A percentile compares a stretch with the other conserved stretches of the same genome.
These are phyloP conservation scores for Gila orcuttii DNA, from an alignment of 2,113 vertebrate species.

Conservation along the genomic window DNA sequence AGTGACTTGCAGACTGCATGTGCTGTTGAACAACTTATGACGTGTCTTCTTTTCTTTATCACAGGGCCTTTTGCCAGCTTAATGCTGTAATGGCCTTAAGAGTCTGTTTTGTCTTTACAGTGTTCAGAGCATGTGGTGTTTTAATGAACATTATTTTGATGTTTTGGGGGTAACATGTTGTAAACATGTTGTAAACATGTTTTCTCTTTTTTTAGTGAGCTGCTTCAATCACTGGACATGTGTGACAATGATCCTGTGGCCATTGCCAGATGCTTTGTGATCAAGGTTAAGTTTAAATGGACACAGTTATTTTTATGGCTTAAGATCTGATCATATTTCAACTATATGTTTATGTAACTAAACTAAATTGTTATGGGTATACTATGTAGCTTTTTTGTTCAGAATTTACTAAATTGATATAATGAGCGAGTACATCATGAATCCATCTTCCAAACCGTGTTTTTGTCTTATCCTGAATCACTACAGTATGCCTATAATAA, in stretches of 20 bases:
- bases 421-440: background rate
- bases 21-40: background rate
- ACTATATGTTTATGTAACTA: background rate
- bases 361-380: background rate
- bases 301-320: background rate
- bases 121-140: background rate
- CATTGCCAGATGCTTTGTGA: slow-evolving; percentile 88
- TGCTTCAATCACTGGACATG: slow-evolving; percentile 88
- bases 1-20: slow-evolving; percentile 1
- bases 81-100: background rate
- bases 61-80: background rate
- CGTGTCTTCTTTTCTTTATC: background rate
- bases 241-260: slow-evolving; percentile 87
- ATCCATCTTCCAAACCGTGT: no score
- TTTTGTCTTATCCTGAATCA: no score
- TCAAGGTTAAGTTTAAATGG: slow-evolving; percentile 75
- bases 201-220: slow-evolving; percentile 74
- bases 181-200: background rate
- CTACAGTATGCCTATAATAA: no score
- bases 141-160: background rate
- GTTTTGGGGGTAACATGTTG: no score
- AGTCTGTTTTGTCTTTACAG: background rate
- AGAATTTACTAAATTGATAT: background rate
- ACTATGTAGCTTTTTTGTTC: no score
- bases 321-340: background rate